Conservation (phyloP, 2,888 invertebrate species). For the Choristoneura rosaceana region DNA sequence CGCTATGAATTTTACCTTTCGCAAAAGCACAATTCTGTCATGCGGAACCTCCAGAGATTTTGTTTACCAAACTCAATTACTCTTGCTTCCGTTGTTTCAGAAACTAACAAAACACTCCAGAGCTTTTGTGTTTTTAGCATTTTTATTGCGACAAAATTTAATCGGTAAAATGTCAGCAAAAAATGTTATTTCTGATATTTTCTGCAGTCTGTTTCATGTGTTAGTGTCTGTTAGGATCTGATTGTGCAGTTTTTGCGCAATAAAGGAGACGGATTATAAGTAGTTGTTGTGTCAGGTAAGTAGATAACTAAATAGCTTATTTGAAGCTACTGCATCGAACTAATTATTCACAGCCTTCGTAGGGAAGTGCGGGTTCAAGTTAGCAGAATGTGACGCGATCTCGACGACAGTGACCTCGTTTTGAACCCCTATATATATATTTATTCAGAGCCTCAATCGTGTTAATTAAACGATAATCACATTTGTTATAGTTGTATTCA, state of each 20-base stretch:
- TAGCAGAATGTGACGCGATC: too few species aligned
- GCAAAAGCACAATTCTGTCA: slow-evolving; percentile 31
- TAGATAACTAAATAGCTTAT: too few species aligned
- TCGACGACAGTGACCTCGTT: too few species aligned
- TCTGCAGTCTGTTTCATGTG: not conserved
- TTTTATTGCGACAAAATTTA: not conserved
- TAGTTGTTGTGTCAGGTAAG: too few species aligned
- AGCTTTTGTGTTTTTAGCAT: slow-evolving; percentile 5
- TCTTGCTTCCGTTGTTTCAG: slow-evolving; percentile 27
- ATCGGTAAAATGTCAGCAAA: not conserved
- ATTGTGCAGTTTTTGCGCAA: not conserved
- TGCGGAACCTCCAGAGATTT: slow-evolving; percentile 24
- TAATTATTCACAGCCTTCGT: too few species aligned
- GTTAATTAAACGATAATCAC: too few species aligned
- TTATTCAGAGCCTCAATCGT: too few species aligned
- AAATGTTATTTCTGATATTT: not conserved
- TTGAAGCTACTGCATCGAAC: too few species aligned
- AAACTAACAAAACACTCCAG: slow-evolving; percentile 20
- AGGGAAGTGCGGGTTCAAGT: too few species aligned
- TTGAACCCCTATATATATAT: too few species aligned
- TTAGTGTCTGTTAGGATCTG: not conserved
- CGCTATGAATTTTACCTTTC: slow-evolving; percentile 26
- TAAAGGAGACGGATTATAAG: too few species aligned
- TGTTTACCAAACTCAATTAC: slow-evolving; percentile 38
- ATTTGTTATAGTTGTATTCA: too few species aligned